A percentile compares a stretch with the other conserved stretches of the same genome.
Evolutionary conservation across 2,797 vertebrate species (phyloP).

Genomic region (Botia almorhae): DNA sequence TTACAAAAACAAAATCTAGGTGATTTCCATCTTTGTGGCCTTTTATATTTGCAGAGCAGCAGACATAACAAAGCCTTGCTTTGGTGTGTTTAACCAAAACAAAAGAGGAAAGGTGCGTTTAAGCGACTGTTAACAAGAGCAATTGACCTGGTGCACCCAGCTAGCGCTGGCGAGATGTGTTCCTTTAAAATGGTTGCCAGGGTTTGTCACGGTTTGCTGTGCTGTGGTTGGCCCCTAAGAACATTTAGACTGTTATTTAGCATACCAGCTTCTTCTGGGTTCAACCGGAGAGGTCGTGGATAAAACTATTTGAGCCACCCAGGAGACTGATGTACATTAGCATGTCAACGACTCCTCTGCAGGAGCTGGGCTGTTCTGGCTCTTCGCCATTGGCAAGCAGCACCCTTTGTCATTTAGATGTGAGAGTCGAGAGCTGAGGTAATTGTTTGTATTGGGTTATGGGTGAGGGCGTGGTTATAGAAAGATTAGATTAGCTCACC

Average conservation of each 20-base stretch:
- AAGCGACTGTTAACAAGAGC: conserved; percentile 24
- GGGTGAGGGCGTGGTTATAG: conserved; percentile 5
- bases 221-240: conserved; percentile 39
- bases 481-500: conserved; percentile 6
- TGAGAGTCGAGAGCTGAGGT: not conserved
- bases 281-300: conserved; percentile 59
- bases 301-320: conserved; percentile 51
- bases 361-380: not conserved
- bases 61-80: conserved; percentile 35
- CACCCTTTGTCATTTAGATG: conserved; percentile 36
- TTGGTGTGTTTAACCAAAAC: conserved; percentile 35
- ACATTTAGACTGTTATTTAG: conserved; percentile 44
- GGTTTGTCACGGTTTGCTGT: conserved; percentile 44
- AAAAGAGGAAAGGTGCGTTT: conserved; percentile 4
- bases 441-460: conserved; percentile 11
- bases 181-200: conserved; percentile 51
- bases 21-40: not conserved
- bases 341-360: conserved; percentile 66
- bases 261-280: conserved; percentile 50
- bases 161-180: conserved; percentile 24
- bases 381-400: conserved; percentile 14
- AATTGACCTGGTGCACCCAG: conserved; percentile 20
- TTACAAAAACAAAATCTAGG: conserved; percentile 1
- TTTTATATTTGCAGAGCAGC: conserved; percentile 10
- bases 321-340: conserved; percentile 71